These are phyloP conservation scores for Empidonax traillii DNA, from an alignment of 2,113 vertebrate species.

Conservation along the genomic window DNA sequence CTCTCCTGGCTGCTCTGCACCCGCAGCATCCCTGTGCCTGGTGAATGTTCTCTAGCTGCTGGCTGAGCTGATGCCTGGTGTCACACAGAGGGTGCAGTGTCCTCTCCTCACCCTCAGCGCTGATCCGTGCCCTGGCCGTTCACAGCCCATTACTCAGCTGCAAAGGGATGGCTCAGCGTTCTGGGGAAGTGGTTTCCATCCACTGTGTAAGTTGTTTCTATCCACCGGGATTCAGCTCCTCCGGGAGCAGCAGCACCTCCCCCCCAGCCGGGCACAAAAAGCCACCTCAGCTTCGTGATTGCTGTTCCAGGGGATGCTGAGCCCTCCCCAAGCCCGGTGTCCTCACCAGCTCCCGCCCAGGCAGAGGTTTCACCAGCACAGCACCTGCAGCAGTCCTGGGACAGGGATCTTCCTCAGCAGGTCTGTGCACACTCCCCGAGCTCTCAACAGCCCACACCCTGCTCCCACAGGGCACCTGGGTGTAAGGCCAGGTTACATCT, in stretches of 20 bases:
- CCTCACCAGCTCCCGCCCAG: neutral
- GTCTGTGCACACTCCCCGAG: neutral
- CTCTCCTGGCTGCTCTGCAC: neutral
- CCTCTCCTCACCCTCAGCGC: neutral
- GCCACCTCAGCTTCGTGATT: neutral
- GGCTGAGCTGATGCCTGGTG: neutral
- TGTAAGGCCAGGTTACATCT: fast-evolving
- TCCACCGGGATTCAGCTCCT: neutral
- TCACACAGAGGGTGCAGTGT: fast-evolving
- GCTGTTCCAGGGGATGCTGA: fast-evolving
- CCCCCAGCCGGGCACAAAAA: neutral
- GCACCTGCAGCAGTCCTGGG: neutral
- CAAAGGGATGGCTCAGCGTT: neutral
- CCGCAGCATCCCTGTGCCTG: neutral
- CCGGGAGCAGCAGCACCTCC: neutral
- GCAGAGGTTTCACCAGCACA: neutral
- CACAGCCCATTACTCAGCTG: neutral
- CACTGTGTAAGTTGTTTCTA: neutral
- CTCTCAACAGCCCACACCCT: neutral
- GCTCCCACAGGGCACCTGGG: neutral
- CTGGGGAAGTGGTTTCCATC: neutral
- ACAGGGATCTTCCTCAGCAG: neutral
- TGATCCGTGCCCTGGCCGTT: neutral
- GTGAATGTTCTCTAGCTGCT: neutral
- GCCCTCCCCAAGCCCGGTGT: neutral